Base-by-base conservation (phyloP, 1,140 invertebrate genomes). In the Globodera rostochiensis region DNA sequence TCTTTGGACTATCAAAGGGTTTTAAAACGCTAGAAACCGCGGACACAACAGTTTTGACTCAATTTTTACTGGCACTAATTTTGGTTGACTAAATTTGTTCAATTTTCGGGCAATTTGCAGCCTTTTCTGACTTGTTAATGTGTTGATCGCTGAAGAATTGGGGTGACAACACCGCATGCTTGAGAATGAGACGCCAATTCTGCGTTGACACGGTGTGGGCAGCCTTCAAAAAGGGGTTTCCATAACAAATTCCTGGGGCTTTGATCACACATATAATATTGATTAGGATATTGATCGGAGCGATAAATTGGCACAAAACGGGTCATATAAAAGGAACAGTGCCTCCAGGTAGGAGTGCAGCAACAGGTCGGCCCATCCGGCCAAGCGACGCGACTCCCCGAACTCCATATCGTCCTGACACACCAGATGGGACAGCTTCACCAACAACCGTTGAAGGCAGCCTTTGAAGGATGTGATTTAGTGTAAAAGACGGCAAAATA, bases 91-190 rank as follows among this genome's bases (percentile, higher is more conserved):
- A 36, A 36, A 36, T 36, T 36, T 36, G 36, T 36, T 36, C 36
- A 36, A 36, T 36, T 36, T 36, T 36, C 2, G 36, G 36, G 2
- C 36, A 36, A 36, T 36, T 36, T 36, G 36, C 1, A 36, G 1
- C 36, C 36, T 36, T 36, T 36, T 36, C 57, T 67, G n/a, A 81
- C 75, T 70, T 70, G 66, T 81, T 25, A 47, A 82, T 82, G 57
- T 21, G 67, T 19, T 82, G 80, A 45, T 82, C 73, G 11, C 70
- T 21, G 80, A 82, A 82, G 70, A 82, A 82, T 66, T 82, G 76
- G 9, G 81, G 79, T 11, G 81, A 66, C 67, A 82, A 46, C 6
- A 82, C 79, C 11, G 78, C 21, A 36, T 80, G 46, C 19, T 70
- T 82, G n/a, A 82, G 46, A 74, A 82, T 47, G 45, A 69, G 45